A percentile compares a stretch with the other conserved stretches of the same genome.
Evolutionary conservation across 2,113 vertebrate species (phyloP).

Genomic region (Morone chrysops): DNA sequence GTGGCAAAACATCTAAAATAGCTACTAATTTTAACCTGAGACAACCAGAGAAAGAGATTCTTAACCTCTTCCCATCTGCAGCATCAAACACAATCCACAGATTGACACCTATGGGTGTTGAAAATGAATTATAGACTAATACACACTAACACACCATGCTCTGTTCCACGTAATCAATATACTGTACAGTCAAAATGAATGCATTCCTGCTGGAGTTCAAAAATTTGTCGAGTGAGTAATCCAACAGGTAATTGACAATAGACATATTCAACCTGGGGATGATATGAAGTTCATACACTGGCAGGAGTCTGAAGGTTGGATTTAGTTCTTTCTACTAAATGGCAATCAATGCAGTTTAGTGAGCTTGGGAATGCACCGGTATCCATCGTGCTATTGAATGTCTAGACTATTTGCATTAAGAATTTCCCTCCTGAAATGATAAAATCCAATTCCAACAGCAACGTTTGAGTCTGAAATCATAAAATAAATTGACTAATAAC

Average conservation of each 20-base stretch:
- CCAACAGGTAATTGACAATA: background rate
- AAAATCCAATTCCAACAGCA: background rate
- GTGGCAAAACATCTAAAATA: background rate
- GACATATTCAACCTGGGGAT: background rate
- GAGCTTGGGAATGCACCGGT: background rate
- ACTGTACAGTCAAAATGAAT: background rate
- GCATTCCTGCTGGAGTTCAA: background rate
- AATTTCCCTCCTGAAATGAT: background rate
- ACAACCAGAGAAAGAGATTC: background rate
- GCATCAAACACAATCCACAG: background rate
- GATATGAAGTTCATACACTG: background rate
- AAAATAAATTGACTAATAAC: background rate
- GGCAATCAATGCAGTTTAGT: background rate
- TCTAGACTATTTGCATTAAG: background rate
- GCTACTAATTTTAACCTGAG: background rate
- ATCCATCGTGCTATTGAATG: background rate
- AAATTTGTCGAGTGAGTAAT: background rate
- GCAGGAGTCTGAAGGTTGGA: background rate
- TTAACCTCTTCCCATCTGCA: background rate
- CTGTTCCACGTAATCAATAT: conserved; percentile 2
- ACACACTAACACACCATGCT: background rate
- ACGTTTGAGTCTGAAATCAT: background rate
- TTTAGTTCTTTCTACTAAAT: background rate
- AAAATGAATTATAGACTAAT: background rate
- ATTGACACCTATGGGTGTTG: background rate